phyloP scores from a whole-genome alignment of 35 echinoderm and acorn worm genomes.

The Amphiura filiformis region DNA sequence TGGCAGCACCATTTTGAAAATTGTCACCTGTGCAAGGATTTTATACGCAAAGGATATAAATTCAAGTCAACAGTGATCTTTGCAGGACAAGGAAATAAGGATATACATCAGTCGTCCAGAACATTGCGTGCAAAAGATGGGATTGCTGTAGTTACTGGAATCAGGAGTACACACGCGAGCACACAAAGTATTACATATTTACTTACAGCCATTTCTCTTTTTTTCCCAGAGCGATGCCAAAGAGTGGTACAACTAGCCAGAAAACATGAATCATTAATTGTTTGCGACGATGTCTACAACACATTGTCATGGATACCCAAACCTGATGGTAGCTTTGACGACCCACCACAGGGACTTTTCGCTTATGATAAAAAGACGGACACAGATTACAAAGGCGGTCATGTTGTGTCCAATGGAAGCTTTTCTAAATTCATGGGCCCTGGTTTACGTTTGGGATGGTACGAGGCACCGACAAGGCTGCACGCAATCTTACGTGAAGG shows the following conservation, averaged over 20 bases:
- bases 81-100: too few relatives aligned
- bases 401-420: conserved; percentile 75
- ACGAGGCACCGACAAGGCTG: conserved; percentile 48
- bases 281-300: conserved; percentile 86
- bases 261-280: conserved; percentile 60
- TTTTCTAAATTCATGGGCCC: conserved; percentile 83
- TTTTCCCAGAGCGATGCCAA: conserved; percentile 47
- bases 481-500: not conserved
- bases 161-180: too few relatives aligned
- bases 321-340: not conserved
- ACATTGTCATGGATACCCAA: conserved; percentile 43
- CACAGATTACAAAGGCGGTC: conserved; percentile 66
- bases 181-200: not conserved
- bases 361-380: conserved; percentile 65
- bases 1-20: too few relatives aligned
- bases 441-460: conserved; percentile 76
- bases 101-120: too few relatives aligned
- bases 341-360: conserved; percentile 45
- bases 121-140: too few relatives aligned
- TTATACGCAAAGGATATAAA: too few relatives aligned
- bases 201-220: too few relatives aligned
- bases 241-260: conserved; percentile 56
- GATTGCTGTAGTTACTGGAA: too few relatives aligned
- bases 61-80: too few relatives aligned
- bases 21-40: too few relatives aligned